Evolutionary conservation across 1,140 invertebrate species (phyloP).

Genomic region (Aphelenchoides avenae): DNA sequence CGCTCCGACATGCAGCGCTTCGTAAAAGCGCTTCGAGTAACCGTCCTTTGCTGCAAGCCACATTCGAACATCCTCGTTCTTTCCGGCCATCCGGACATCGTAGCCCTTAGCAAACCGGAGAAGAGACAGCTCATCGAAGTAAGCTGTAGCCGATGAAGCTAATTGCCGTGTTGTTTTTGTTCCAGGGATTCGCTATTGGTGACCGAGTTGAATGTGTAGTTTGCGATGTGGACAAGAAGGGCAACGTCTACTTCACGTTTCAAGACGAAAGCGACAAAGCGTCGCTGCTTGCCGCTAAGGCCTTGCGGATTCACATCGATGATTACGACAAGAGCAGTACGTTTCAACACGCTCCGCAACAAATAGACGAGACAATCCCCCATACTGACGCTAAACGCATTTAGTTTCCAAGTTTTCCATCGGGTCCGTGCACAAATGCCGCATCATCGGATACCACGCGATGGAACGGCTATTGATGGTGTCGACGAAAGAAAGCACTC

Average conservation of each 20-base stretch:
- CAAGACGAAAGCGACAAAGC: constrained; percentile 32
- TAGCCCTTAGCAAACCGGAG: constrained; percentile 47
- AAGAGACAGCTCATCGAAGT: constrained; percentile 40
- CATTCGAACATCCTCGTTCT: constrained; percentile 51
- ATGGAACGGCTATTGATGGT: constrained; percentile 48
- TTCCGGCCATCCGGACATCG: constrained; percentile 52
- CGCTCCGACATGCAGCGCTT: constrained; percentile 23
- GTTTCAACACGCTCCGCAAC: too few species aligned
- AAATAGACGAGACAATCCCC: background rate
- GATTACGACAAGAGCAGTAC: constrained; percentile 31
- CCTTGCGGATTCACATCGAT: constrained; percentile 33
- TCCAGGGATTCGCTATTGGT: constrained; percentile 39
- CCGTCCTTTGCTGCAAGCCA: constrained; percentile 44
- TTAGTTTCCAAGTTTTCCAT: constrained; percentile 41
- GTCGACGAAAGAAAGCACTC: constrained; percentile 37
- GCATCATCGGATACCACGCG: constrained; percentile 38
- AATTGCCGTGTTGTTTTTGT: constrained; percentile 2
- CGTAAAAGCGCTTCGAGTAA: constrained; percentile 34
- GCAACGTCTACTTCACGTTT: constrained; percentile 42
- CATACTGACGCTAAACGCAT: constrained; percentile 1
- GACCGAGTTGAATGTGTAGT: constrained; percentile 41
- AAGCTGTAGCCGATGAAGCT: constrained; percentile 2
- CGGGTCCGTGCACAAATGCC: constrained; percentile 43
- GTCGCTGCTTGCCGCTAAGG: constrained; percentile 42
- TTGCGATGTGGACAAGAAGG: constrained; percentile 32